Evolutionary conservation across 2,797 vertebrate genomes (phyloP).

Genomic region (Amazona finschi): DNA sequence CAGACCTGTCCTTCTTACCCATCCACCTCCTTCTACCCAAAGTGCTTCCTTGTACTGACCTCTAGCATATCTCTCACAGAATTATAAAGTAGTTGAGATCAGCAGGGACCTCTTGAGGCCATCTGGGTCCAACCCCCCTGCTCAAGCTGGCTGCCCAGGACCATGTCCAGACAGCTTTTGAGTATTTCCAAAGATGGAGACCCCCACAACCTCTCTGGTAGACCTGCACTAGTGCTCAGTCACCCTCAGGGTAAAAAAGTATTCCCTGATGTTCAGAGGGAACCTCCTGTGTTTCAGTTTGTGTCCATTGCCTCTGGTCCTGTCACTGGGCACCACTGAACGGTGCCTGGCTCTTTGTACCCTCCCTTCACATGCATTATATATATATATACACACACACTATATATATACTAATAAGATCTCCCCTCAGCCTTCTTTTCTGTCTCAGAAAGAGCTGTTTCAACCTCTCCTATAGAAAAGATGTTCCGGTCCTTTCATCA

Average conservation of each 20-base stretch:
- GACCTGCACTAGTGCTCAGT: neutral
- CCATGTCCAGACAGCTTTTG: neutral
- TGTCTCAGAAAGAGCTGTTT: neutral
- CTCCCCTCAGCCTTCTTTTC: neutral
- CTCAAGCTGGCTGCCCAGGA: neutral
- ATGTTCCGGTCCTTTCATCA: neutral
- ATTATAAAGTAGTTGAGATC: neutral
- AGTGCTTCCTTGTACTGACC: neutral
- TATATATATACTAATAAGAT: neutral
- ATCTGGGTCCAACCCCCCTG: neutral
- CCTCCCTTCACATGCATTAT: neutral
- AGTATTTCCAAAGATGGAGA: neutral
- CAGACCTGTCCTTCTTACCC: neutral
- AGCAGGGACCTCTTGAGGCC: neutral
- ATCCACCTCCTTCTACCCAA: neutral
- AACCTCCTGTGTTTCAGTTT: neutral
- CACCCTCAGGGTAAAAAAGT: neutral
- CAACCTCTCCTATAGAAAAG: neutral
- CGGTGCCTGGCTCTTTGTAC: neutral
- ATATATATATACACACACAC: neutral
- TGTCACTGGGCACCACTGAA: neutral
- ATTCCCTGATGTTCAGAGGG: neutral
- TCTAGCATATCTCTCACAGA: neutral
- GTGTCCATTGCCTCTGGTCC: neutral
- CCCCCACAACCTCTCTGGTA: neutral